phyloP scores from a whole-genome alignment of 2,113 vertebrate genomes.

The Miniopterus natalensis region DNA sequence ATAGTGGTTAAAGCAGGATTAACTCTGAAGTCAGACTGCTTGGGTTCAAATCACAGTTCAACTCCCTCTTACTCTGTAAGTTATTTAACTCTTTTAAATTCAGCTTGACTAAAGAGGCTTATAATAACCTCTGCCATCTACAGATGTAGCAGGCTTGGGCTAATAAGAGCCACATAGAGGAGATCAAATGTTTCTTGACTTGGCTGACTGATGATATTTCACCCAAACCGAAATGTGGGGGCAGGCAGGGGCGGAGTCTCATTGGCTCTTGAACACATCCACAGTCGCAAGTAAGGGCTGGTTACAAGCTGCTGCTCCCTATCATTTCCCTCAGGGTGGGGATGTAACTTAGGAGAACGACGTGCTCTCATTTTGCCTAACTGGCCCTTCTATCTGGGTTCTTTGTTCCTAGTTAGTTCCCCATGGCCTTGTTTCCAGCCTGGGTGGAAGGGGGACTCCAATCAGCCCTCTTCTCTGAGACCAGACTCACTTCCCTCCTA shows the following conservation, averaged over 20 bases:
- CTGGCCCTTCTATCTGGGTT: background rate
- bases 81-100: background rate
- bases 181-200: background rate
- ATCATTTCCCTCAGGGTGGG: background rate
- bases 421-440: no score
- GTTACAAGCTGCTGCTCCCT: background rate
- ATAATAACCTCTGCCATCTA: background rate
- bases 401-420: background rate
- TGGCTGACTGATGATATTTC: background rate
- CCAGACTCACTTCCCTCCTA: background rate
- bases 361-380: background rate
- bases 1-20: background rate
- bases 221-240: background rate
- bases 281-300: background rate
- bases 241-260: background rate
- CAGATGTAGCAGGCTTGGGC: background rate
- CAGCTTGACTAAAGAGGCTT: background rate
- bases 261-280: background rate
- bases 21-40: background rate
- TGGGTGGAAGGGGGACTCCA: background rate
- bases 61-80: background rate
- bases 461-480: background rate
- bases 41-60: conserved; percentile 24
- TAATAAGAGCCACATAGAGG: background rate
- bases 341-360: background rate